Conservation (phyloP, 1,140 invertebrate genomes). For the Sinella curviseta region DNA sequence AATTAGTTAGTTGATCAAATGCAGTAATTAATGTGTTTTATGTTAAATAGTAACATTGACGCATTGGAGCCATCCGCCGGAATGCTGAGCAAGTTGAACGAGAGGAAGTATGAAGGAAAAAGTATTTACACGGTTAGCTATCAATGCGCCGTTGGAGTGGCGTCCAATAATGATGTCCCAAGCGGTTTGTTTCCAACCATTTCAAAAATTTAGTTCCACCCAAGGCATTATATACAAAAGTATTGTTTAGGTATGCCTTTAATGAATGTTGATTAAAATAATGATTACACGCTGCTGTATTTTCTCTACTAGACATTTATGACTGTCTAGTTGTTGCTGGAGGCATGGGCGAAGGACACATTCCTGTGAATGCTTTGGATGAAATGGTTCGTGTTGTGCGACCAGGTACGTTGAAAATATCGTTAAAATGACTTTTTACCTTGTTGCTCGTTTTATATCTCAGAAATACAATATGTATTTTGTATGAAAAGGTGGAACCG, state of each 20-base stretch:
- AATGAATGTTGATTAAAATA: too few species aligned
- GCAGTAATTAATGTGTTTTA: constrained; percentile 12
- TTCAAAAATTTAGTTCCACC: background rate
- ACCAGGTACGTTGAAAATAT: constrained; percentile 51
- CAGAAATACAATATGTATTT: background rate
- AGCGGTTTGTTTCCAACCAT: constrained; percentile 27
- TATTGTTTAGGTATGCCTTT: too few species aligned
- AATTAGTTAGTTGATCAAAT: too few species aligned
- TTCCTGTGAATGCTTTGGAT: constrained; percentile 54
- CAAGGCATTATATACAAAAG: too few species aligned
- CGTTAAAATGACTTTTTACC: background rate
- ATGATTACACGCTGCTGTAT: too few species aligned
- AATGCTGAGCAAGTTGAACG: constrained; percentile 51
- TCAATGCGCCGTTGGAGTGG: constrained; percentile 48
- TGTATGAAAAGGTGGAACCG: constrained; percentile 51
- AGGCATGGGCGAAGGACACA: constrained; percentile 59
- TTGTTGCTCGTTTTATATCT: background rate
- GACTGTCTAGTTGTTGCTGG: constrained; percentile 54
- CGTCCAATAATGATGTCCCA: constrained; percentile 35
- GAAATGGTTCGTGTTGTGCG: constrained; percentile 57
- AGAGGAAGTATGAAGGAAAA: constrained; percentile 38
- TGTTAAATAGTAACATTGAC: constrained; percentile 38
- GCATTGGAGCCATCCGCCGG: constrained; percentile 51
- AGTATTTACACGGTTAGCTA: constrained; percentile 50
- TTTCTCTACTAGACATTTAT: constrained; percentile 52